Base-by-base conservation (phyloP, 2,888 invertebrate genomes). In the Meta bourneti region DNA sequence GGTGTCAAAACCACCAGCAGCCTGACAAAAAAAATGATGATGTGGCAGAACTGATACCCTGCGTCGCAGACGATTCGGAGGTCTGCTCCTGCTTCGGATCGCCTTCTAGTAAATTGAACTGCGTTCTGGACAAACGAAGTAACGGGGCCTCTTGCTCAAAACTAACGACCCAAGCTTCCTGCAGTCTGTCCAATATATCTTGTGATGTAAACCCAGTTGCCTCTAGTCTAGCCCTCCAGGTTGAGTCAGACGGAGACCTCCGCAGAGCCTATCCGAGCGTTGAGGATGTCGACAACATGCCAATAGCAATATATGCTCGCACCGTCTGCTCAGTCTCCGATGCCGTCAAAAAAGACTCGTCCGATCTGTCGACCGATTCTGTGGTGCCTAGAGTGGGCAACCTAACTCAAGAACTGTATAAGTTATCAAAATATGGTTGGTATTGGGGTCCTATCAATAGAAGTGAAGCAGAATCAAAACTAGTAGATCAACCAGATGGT, bases 401-500 rank as follows among this genome's bases (percentile, higher is more conserved):
- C 93, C 94, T 95, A 72, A 95, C 95, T 6, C 94, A 94, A 90
- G 95, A 95, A 94, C 94, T 95, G 74, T 95, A 95, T 92, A 94
- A 95, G 93, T 94, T 95, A 83, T 94, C 95, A 51, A 95, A 94
- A 84, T 94, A 96, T 94, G 96, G 96, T 74, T 97, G 97, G 97
- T 97, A 97, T 94, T 98, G 97, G 97, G 97, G 97, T 19, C 96
- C 97, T 84, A 96, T 97, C 93, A 96, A 96, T 0, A 96, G 97
- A 93, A 96, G 96, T 70, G 97, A 97, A 94, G 97, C 97, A 0
- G 97, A 97, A 94, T 96, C 96, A 88, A 96, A 96, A 94, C 95
- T 97, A 54, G 95, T 95, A 81, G 96, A 96, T 92, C 96, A 96
- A 94, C 96, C 97, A 8, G 97, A 97, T 94, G 97, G 97, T 69